phyloP scores from a whole-genome alignment of 2,113 vertebrate genomes.

The Rhinoderma darwinii region DNA sequence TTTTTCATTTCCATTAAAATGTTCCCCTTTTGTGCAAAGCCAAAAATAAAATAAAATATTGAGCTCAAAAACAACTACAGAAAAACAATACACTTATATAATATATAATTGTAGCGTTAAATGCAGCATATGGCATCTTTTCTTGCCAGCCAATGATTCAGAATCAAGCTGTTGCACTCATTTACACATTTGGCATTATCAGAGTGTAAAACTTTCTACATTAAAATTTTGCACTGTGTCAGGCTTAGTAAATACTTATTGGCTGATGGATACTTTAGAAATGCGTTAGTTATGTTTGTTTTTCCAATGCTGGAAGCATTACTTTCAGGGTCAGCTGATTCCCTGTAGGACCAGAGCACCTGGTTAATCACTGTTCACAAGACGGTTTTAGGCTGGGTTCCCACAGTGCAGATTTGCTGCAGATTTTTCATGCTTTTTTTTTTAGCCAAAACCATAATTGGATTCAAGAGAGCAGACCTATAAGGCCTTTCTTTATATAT shows the following conservation, averaged over 20 bases:
- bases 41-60: not conserved
- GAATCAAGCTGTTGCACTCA: conserved; percentile 49
- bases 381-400: too few species aligned
- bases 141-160: conserved; percentile 51
- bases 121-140: conserved; percentile 37
- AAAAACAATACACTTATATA: conserved; percentile 37
- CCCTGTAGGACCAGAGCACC: not conserved
- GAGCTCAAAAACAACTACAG: not conserved
- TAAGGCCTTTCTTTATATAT: too few species aligned
- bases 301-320: not conserved
- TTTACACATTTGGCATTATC: conserved; percentile 35
- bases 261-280: not conserved
- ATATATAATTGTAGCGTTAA: conserved; percentile 29
- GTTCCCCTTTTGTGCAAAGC: not conserved
- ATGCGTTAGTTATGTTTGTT: not conserved
- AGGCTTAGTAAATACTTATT: not conserved
- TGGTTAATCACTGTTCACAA: not conserved
- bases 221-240: not conserved
- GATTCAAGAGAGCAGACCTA: too few species aligned
- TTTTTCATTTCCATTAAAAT: not conserved
- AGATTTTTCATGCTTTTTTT: too few species aligned
- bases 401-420: too few species aligned
- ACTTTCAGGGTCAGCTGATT: not conserved
- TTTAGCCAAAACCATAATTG: too few species aligned
- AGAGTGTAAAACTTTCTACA: not conserved